phyloP scores from a whole-genome alignment of 2,113 vertebrate genomes.

The Archocentrus centrarchus region DNA sequence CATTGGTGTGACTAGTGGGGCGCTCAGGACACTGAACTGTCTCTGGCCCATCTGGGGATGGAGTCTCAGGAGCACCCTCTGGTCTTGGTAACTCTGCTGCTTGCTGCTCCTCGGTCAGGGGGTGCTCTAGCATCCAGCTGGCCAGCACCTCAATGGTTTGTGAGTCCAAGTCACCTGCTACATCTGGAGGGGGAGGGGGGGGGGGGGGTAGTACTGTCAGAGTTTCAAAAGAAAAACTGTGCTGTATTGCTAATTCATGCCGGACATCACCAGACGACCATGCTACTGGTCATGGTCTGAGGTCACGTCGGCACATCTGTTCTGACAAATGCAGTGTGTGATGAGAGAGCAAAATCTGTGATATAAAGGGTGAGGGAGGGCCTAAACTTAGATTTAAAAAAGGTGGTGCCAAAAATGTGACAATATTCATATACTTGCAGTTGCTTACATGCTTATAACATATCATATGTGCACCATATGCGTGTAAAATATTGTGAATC shows the following conservation, averaged over 20 bases:
- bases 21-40: slow-evolving; percentile 82
- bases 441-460: neutral
- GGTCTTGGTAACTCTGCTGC: slow-evolving; percentile 48
- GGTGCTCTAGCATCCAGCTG: slow-evolving; percentile 88
- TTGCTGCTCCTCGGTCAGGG: slow-evolving; percentile 79
- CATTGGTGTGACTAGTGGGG: slow-evolving; percentile 72
- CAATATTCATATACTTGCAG: neutral
- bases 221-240: slow-evolving; percentile 37
- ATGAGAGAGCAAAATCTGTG: neutral
- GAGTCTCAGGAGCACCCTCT: slow-evolving; percentile 67
- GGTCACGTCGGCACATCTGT: slow-evolving; percentile 28
- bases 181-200: slow-evolving; percentile 65
- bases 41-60: slow-evolving; percentile 82
- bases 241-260: slow-evolving; percentile 17
- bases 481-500: neutral
- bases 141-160: slow-evolving; percentile 83
- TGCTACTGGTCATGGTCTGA: neutral
- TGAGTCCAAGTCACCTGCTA: slow-evolving; percentile 83
- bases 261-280: slow-evolving; percentile 15
- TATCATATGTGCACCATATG: neutral
- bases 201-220: slow-evolving; percentile 22
- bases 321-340: neutral
- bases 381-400: neutral
- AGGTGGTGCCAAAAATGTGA: slow-evolving; percentile 4
- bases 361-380: neutral